Evolutionary conservation across 2,113 vertebrate species (phyloP).

Genomic region (Corythornis vintsioides): DNA sequence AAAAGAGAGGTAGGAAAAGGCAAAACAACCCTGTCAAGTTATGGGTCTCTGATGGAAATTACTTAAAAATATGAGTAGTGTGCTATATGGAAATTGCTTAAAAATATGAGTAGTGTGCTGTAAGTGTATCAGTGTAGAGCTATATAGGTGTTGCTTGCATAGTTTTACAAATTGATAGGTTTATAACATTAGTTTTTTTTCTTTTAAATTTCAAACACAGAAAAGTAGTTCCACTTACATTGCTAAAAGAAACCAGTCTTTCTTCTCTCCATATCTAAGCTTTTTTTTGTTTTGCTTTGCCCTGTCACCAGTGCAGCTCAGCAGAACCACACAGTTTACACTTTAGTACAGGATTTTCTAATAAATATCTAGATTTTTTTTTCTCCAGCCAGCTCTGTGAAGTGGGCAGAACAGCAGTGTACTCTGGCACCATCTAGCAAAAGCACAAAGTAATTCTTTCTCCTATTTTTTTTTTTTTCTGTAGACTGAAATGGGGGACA

Average conservation of each 20-base stretch:
- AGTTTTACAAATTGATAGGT: background rate
- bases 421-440: constrained; percentile 59
- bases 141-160: background rate
- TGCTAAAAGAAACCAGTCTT: background rate
- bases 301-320: background rate
- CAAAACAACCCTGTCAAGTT: background rate
- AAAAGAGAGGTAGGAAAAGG: background rate
- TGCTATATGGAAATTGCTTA: background rate
- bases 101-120: background rate
- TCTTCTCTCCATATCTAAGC: background rate
- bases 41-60: background rate
- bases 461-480: background rate
- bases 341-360: background rate
- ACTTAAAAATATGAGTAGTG: background rate
- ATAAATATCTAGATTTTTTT: background rate
- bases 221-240: background rate
- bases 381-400: background rate
- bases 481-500: background rate
- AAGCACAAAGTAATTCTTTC: background rate
- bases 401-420: background rate
- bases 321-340: background rate
- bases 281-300: background rate
- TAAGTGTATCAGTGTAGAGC: background rate
- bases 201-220: background rate
- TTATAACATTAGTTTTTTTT: background rate